Conservation (phyloP, 1,140 invertebrate species). For the Zaprionus africanus region DNA sequence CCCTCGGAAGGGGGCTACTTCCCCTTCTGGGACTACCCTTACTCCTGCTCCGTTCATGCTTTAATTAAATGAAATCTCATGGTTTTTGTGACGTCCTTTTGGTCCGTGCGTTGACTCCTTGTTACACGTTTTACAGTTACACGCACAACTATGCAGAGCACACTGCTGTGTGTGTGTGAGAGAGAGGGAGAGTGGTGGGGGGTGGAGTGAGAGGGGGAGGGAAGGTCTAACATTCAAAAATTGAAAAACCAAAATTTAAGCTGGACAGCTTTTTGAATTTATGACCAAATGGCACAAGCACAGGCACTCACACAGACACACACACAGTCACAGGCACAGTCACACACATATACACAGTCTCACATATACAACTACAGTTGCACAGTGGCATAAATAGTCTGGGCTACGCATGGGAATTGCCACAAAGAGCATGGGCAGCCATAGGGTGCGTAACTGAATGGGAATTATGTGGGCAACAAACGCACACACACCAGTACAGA, state of each 20-base stretch:
- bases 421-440: constrained; percentile 33
- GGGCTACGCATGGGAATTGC: constrained; percentile 76
- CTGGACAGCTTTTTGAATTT: constrained; percentile 81
- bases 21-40: too few species aligned
- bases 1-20: too few species aligned
- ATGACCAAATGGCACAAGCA: constrained; percentile 74
- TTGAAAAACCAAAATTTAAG: constrained; percentile 83
- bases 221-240: constrained; percentile 77
- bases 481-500: constrained; percentile 12
- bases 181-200: not conserved
- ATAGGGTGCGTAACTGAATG: constrained; percentile 65
- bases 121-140: constrained; percentile 77
- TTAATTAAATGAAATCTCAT: constrained; percentile 83
- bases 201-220: not conserved
- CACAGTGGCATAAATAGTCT: constrained; percentile 46
- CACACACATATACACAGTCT: constrained; percentile 21
- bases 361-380: constrained; percentile 11
- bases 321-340: constrained; percentile 28
- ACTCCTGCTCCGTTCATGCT: constrained; percentile 34
- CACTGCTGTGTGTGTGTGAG: not conserved
- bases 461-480: constrained; percentile 47
- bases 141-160: constrained; percentile 74
- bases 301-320: constrained; percentile 25
- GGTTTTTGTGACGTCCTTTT: constrained; percentile 62
- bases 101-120: constrained; percentile 60